Percentiles rank a stretch among this genome's conserved stretches.
phyloP scores from a whole-genome alignment of 64 coral and sea anemone species.

The Pocillopora verrucosa region DNA sequence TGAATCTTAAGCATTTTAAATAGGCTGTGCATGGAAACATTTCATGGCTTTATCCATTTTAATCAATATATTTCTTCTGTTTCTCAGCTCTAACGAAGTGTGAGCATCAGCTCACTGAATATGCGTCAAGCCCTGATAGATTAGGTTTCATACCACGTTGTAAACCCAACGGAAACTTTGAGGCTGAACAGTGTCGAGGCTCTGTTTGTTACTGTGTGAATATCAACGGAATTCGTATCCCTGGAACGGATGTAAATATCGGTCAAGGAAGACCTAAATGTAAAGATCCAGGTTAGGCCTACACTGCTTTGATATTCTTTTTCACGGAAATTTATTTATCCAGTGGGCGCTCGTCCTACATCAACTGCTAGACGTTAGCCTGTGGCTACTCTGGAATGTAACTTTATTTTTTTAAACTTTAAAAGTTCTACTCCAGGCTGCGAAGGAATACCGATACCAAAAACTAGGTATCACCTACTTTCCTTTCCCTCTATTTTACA shows the following conservation, averaged over 20 bases:
- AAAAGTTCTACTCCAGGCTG: too few relatives aligned
- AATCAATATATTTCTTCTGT: background rate
- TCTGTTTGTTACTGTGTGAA: slow-evolving; percentile 65
- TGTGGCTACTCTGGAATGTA: too few relatives aligned
- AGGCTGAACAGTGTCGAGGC: slow-evolving; percentile 65
- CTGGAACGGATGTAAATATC: slow-evolving; percentile 22
- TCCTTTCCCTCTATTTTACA: too few relatives aligned
- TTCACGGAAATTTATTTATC: background rate
- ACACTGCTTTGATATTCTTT: background rate
- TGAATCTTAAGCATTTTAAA: too few relatives aligned
- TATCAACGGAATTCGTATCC: slow-evolving; percentile 2
- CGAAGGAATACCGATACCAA: too few relatives aligned
- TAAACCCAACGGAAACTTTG: slow-evolving; percentile 48
- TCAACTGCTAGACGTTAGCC: background rate
- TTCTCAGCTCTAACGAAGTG: slow-evolving; percentile 32
- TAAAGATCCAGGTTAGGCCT: slow-evolving; percentile 31
- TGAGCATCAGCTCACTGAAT: slow-evolving; percentile 30
- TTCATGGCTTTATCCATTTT: background rate
- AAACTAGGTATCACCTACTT: too few relatives aligned
- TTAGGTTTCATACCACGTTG: slow-evolving; percentile 65
- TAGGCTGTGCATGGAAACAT: too few relatives aligned
- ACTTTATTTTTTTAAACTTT: too few relatives aligned
- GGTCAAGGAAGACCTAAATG: slow-evolving; percentile 30
- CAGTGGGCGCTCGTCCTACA: background rate
- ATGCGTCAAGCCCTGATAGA: background rate